Conservation (phyloP, 2,113 vertebrate species). For the Nothocercus julius region DNA sequence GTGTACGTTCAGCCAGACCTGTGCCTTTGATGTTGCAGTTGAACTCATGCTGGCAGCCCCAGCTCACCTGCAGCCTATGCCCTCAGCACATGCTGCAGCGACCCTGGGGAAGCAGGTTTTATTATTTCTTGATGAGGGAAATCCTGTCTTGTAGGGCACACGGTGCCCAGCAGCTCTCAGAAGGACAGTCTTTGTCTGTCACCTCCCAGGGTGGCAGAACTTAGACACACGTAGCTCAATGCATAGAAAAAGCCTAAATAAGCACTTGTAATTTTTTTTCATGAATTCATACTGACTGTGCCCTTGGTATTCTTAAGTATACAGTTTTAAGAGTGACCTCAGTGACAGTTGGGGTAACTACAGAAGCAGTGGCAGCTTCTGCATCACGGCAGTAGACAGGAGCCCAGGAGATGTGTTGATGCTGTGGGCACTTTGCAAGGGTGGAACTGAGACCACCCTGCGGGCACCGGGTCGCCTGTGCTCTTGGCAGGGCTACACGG, state of each 20-base stretch:
- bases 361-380: background rate
- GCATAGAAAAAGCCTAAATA: background rate
- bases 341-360: background rate
- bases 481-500: fast-evolving
- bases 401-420: background rate
- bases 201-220: background rate
- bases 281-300: background rate
- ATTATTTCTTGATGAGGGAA: background rate
- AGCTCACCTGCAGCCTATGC: background rate
- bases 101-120: conserved; percentile 11
- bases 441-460: background rate
- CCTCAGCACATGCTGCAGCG: background rate
- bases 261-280: background rate
- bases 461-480: background rate
- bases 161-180: background rate
- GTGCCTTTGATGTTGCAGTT: background rate
- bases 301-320: background rate
- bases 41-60: background rate
- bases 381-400: background rate
- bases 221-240: background rate
- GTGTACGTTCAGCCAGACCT: conserved; percentile 26
- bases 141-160: background rate
- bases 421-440: background rate
- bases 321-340: background rate
- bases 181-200: background rate